Conservation (phyloP, 2,797 vertebrate genomes). For the Tolypeutes matacus region DNA sequence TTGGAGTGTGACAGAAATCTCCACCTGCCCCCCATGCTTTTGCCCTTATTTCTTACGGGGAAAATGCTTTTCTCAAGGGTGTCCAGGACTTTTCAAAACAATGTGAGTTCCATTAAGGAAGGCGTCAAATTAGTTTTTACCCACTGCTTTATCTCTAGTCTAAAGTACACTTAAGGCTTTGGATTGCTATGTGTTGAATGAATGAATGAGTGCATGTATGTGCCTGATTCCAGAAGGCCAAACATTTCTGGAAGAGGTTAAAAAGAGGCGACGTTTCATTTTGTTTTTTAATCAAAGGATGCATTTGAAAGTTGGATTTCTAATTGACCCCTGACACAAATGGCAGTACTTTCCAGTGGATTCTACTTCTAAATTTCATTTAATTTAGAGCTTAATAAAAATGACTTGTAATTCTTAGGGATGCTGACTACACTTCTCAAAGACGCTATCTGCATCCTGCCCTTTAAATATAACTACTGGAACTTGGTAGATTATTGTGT, state of each 20-base stretch:
- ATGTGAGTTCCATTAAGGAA: neutral
- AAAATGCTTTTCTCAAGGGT: neutral
- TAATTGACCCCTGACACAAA: neutral
- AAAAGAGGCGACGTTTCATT: neutral
- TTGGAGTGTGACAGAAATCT: neutral
- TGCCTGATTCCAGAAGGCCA: neutral
- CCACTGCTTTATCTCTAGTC: neutral
- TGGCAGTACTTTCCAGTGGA: neutral
- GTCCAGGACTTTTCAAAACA: neutral
- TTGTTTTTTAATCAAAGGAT: neutral
- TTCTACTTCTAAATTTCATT: neutral
- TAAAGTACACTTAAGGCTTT: fast-evolving
- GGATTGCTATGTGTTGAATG: neutral
- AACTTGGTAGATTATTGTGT: neutral
- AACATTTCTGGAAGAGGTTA: neutral
- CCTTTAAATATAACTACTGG: neutral
- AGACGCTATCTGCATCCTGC: neutral
- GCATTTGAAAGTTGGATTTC: slow-evolving; percentile 1
- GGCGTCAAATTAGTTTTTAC: neutral
- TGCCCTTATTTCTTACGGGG: neutral
- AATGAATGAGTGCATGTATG: neutral
- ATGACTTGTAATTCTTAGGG: neutral
- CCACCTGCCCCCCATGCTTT: neutral
- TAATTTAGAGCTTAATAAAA: neutral
- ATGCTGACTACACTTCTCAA: neutral